Conservation (phyloP, 2,888 invertebrate species). For the Hypolimnas misippus region DNA sequence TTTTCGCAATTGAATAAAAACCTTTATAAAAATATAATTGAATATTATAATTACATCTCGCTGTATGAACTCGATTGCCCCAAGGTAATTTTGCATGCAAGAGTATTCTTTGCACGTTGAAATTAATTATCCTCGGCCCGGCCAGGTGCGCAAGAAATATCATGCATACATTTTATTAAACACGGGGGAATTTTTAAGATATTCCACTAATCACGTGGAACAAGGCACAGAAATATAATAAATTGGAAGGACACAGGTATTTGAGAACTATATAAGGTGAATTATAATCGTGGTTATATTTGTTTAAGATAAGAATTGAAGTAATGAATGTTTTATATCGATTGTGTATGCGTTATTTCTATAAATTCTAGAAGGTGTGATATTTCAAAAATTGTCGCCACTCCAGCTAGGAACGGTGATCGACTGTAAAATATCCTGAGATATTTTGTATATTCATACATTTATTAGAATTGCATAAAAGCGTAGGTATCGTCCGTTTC, state of each 20-base stretch:
- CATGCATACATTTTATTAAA: constrained; percentile 33
- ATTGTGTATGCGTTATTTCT: too few relatives aligned
- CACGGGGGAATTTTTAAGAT: constrained; percentile 22
- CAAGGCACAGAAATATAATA: background rate
- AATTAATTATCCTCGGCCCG: constrained; percentile 41
- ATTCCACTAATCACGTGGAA: background rate
- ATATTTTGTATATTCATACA: too few relatives aligned
- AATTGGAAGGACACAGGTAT: background rate
- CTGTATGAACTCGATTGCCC: constrained; percentile 12
- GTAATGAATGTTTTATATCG: too few relatives aligned
- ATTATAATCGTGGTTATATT: background rate
- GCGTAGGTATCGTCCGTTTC: too few relatives aligned
- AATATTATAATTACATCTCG: constrained; percentile 8
- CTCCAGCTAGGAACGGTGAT: too few relatives aligned
- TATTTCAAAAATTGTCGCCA: too few relatives aligned
- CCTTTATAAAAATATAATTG: background rate
- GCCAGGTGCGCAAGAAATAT: constrained; percentile 43
- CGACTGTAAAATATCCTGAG: too few relatives aligned
- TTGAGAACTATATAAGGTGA: background rate
- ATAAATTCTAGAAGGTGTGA: too few relatives aligned
- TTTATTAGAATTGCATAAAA: too few relatives aligned
- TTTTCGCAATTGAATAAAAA: background rate
- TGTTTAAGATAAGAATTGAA: too few relatives aligned
- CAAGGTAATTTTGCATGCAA: constrained; percentile 38
- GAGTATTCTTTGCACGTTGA: constrained; percentile 41